Percentiles rank a stretch among this genome's conserved stretches.
These are phyloP conservation scores for Danaus chrysippus DNA, from an alignment of 2,888 invertebrate species.

Conservation along the genomic window DNA sequence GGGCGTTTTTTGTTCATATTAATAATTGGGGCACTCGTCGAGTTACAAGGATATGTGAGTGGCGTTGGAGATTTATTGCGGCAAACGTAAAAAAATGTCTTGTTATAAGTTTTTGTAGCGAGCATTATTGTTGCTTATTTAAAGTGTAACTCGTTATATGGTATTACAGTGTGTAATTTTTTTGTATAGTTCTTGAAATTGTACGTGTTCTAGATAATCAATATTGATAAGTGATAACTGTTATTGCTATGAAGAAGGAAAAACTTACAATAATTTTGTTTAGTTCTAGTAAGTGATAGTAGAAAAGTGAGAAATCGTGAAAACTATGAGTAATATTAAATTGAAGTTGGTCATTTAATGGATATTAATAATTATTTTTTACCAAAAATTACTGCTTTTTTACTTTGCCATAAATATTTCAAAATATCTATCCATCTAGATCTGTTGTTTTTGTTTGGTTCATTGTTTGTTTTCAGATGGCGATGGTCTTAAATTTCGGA, in stretches of 20 bases:
- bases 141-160: neutral
- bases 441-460: constrained; percentile 38
- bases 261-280: neutral
- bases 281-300: neutral
- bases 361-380: too few species aligned
- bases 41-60: constrained; percentile 8
- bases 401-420: too few species aligned
- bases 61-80: neutral
- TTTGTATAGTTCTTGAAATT: neutral
- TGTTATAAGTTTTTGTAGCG: neutral
- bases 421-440: neutral
- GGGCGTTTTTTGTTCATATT: constrained; percentile 1
- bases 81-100: neutral
- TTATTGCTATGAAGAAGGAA: neutral
- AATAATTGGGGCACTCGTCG: constrained; percentile 2
- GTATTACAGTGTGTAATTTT: neutral
- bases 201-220: neutral
- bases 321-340: too few species aligned
- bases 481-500: constrained; percentile 56
- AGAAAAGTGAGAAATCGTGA: neutral
- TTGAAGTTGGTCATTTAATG: too few species aligned
- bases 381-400: too few species aligned
- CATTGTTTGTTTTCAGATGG: constrained; percentile 43
- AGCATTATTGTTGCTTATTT: neutral
- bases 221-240: neutral